A percentile compares a stretch with the other conserved stretches of the same genome.
Evolutionary conservation across 1,140 invertebrate species (phyloP).

Genomic region (Hermetia illucens): DNA sequence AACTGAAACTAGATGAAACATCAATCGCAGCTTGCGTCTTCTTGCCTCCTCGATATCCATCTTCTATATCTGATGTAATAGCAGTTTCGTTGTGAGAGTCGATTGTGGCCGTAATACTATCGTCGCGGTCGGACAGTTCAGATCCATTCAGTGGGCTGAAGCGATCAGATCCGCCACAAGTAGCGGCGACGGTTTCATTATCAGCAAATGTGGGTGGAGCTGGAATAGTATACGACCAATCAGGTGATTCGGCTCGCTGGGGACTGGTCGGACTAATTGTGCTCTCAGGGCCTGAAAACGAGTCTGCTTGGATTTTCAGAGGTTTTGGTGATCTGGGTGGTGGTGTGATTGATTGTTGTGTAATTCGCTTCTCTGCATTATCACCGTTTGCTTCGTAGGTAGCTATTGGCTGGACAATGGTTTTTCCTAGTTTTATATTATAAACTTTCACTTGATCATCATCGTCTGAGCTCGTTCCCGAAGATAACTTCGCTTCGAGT

Average conservation of each 20-base stretch:
- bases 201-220: slow-evolving; percentile 27
- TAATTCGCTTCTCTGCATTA: background rate
- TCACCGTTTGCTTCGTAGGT: background rate
- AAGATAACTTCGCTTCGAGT: slow-evolving; percentile 8
- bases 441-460: slow-evolving; percentile 28
- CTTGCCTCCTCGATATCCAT: slow-evolving; percentile 3
- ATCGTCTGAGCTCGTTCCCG: slow-evolving; percentile 27
- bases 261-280: slow-evolving; percentile 10
- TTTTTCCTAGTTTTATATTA: slow-evolving; percentile 26
- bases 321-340: too few relatives aligned
- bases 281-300: background rate
- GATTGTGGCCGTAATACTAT: background rate
- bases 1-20: too few relatives aligned
- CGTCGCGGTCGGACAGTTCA: background rate
- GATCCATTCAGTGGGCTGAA: too few relatives aligned
- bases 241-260: slow-evolving; percentile 23
- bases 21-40: too few relatives aligned
- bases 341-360: too few relatives aligned
- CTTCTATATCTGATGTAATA: slow-evolving; percentile 8
- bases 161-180: too few relatives aligned
- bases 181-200: too few relatives aligned
- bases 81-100: slow-evolving; percentile 1
- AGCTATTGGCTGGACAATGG: slow-evolving; percentile 12
- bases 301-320: too few relatives aligned
- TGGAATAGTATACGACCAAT: slow-evolving; percentile 10